Percentiles rank a stretch among this genome's conserved stretches.
Conservation (phyloP, 2,113 vertebrate species). For the Pachycephala philippinensis region DNA sequence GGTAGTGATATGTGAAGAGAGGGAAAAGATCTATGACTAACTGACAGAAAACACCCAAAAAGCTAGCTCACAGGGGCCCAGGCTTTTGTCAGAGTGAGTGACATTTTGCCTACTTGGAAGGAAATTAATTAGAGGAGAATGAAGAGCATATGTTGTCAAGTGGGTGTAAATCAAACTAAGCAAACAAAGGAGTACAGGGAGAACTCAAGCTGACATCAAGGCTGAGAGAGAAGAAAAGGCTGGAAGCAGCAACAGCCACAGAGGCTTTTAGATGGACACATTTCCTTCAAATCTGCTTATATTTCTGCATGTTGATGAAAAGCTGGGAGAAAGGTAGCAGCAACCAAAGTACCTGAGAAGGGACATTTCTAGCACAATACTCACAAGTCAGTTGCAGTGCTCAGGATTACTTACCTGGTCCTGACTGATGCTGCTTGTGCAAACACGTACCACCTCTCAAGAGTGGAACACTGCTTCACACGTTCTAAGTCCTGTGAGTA, state of each 20-base stretch:
- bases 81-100: not conserved
- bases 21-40: not conserved
- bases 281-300: not conserved
- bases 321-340: not conserved
- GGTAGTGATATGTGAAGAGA: not conserved
- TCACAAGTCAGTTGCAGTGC: not conserved
- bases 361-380: not conserved
- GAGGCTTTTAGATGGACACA: not conserved
- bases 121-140: not conserved
- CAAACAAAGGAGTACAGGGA: not conserved
- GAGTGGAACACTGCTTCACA: not conserved
- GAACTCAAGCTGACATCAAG: not conserved
- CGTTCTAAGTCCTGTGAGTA: not conserved
- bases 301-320: not conserved
- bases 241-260: not conserved
- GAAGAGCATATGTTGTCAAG: conserved; percentile 8
- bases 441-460: accelerated
- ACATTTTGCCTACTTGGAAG: not conserved
- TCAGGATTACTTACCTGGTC: not conserved
- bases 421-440: not conserved
- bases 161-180: conserved; percentile 4
- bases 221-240: not conserved
- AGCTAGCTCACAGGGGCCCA: not conserved
- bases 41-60: not conserved
- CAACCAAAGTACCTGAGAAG: not conserved